Evolutionary conservation across 2,888 invertebrate species (phyloP), one percentile per base, ranked within the genome.

Genomic region (Elmis aenea): DNA sequence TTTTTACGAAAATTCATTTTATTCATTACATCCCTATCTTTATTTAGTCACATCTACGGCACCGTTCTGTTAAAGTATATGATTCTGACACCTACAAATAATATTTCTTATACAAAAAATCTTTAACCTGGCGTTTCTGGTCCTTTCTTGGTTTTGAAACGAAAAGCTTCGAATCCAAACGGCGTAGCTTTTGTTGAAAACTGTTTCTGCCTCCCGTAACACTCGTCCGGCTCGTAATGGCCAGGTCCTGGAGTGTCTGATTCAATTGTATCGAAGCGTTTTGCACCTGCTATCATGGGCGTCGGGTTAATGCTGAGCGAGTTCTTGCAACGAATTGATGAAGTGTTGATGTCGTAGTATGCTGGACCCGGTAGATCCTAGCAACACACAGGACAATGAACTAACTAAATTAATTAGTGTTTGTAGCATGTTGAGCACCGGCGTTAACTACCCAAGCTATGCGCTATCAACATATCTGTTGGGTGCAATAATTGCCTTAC

Each of bases 301-400:
- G 33, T 46, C 3, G 57, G 54, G 26, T 53, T 38, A 9, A 58
- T 46, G 21, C 59, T 54, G 10, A 50, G 33, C 18, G 48, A 46
- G 33, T 47, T 46, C 21, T 31, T 13, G 42, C 25, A 22, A 4
- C 30, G 15, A 16, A 21, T 20, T 13, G 20, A 34, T 28, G 36
- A 41, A 9, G 23, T 36, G 10, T 47, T 37, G 8, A 49, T 33
- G 6, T 57, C 42, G 38, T 62, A 63, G 8, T 51, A 12, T 15
- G 51, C 56, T 3, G 64, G 66, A 16, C 58, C 59, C 5, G 66
- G 64, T 8, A 48, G 38, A 40, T 51, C 48, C 61, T 18, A n/a
- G n/a, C n/a, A n/a, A n/a, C n/a, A n/a, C n/a, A n/a, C n/a, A n/a
- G n/a, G n/a, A n/a, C n/a, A n/a, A n/a, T n/a, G n/a, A n/a, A n/a